Base-by-base conservation (phyloP, 1,140 invertebrate genomes). In the Stenopsyche tienmushanensis region DNA sequence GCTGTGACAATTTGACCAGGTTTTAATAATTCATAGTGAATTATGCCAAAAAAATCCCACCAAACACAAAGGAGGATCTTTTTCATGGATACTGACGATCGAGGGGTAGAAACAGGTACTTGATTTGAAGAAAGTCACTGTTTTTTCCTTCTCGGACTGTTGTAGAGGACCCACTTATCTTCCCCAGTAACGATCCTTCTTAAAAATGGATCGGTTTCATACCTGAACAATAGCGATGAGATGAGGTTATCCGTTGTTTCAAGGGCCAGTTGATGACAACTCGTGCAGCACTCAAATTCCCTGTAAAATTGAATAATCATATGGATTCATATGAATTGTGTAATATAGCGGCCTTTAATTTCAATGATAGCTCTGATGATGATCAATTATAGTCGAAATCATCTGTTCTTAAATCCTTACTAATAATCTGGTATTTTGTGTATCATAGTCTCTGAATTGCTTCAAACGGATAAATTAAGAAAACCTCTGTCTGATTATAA, bases 101-200 rank as follows among this genome's bases (percentile, higher is more conserved):
- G 44, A 71, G 65, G 66, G 42, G 45, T 53, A 68, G 29, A 65
- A 68, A 69, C 15, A n/a, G 25, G 57, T 25, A 15, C 65, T 72
- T 53, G 53, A 57, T 62, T 13, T 42, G 72, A 65, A 44, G 64
- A 70, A 53, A 53, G 49, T 68, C 71, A 71, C 45, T 71, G 71
- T 41, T 66, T 45, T 69, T 72, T 72, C 65, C 62, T 59, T 60
- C 71, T 7, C 3, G 73, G 55, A 63, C 70, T 74, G 54, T 73
- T 53, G 62, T 72, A 76, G 44, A 44, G 64, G 44, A 73, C 52
- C 72, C 72, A 74, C 41, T 69, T 69, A 26, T 73, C 64, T 54
- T 70, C 67, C 24, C 70, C 66, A 70, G 68, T 73, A 9, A 74
- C 57, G 24, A 72, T 42, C 52, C 57, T 54, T 23, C 65, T 62